Evolutionary conservation across 2,797 vertebrate species (phyloP).

Genomic region (Cephalopachus bancanus): DNA sequence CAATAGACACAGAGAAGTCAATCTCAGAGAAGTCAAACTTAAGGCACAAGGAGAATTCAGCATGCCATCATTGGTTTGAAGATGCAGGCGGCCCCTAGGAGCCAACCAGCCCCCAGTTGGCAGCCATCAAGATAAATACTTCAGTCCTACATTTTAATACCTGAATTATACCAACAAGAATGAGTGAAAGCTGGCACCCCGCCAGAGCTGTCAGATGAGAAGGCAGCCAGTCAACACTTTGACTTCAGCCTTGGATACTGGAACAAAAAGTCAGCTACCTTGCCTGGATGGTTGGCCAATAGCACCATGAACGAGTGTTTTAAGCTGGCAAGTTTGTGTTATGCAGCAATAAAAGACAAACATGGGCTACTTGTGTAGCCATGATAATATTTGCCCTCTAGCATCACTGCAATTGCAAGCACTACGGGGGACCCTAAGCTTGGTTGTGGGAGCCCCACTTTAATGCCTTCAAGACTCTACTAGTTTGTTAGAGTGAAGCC

Average conservation of each 20-base stretch:
- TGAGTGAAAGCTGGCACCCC: fast-evolving
- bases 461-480: not conserved
- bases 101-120: fast-evolving
- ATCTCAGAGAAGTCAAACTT: not conserved
- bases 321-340: not conserved
- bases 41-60: not conserved
- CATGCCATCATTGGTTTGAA: not conserved
- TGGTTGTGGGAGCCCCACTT: no score
- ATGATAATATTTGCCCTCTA: not conserved
- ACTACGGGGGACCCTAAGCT: not conserved
- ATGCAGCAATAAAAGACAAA: no score
- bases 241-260: not conserved
- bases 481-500: not conserved
- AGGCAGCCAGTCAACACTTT: fast-evolving
- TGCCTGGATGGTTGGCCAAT: no score
- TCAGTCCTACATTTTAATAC: not conserved
- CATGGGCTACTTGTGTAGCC: no score
- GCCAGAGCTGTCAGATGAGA: not conserved
- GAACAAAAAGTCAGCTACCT: not conserved
- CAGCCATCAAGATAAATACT: no score
- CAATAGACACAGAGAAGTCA: not conserved
- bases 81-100: no score
- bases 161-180: not conserved
- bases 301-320: not conserved
- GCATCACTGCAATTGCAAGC: not conserved